Evolutionary conservation across 2,113 vertebrate genomes (phyloP).

Genomic region (Daubentonia madagascariensis): DNA sequence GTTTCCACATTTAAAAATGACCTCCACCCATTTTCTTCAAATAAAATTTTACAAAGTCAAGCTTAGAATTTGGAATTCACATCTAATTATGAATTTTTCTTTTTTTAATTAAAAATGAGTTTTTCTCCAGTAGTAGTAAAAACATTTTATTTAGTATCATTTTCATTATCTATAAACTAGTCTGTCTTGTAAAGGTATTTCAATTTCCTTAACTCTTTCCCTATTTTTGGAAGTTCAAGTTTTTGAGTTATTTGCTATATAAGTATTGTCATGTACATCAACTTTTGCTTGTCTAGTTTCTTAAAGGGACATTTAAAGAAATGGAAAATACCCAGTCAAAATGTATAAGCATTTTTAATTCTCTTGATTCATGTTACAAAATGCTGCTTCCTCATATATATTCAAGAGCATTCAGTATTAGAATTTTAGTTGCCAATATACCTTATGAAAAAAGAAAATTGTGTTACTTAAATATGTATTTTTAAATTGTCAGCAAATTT

Average conservation of each 20-base stretch:
- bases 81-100: background rate
- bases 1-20: background rate
- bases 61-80: background rate
- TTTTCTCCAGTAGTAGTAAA: background rate
- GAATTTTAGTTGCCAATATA: constrained; percentile 48
- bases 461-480: background rate
- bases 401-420: background rate
- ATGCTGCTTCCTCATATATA: background rate
- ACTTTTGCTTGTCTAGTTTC: background rate
- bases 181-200: background rate
- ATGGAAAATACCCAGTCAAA: background rate
- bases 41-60: background rate
- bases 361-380: background rate
- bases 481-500: constrained; percentile 8
- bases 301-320: background rate
- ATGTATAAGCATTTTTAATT: background rate
- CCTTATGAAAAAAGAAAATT: constrained; percentile 9
- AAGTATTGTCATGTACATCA: background rate
- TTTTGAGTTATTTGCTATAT: background rate
- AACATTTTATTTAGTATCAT: background rate
- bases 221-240: background rate
- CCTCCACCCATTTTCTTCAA: background rate
- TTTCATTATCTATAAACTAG: background rate
- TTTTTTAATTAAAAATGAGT: background rate
- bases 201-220: background rate